Evolutionary conservation across 2,113 vertebrate genomes (phyloP), one percentile per base, ranked within the genome.

Genomic region (Psettodes erumei): DNA sequence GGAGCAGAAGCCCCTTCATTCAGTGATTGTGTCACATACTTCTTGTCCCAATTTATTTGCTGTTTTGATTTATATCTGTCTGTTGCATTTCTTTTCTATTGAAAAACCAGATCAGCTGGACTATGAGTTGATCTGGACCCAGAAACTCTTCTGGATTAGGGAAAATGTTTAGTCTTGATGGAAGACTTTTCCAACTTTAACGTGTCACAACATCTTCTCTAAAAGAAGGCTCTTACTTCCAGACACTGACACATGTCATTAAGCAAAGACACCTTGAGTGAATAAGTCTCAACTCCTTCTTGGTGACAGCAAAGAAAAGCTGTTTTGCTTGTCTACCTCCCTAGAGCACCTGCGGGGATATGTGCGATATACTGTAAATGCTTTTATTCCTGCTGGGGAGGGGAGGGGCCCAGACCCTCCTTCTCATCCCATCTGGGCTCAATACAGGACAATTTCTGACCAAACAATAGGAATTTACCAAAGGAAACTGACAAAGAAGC

Each of bases 391-490:
- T 51, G 51, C 38, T 62, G 53, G 42, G 47, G 8, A 35, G 21
- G 11, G 47, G 38, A 61, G 19, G 30, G 71, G 48, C 27, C 58
- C 25, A 75, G 48, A 33, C 4, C 33, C 60, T 55, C 80, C 64
- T 35, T 32, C 64, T 64, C n/a, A 72, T 37, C 68, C 37, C 66
- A 68, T 75, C 28, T 74, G 77, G 42, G 43, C 64, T 56, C 50
- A 58, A 71, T 72, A 71, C 45, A 47, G 35, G 23, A 62, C 48
- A 65, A n/a, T 56, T 19, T 70, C 70, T 61, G 21, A 71, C 28
- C 45, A 70, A 84, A 77, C 67, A 70, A 74, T 48, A 23, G 51
- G 32, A 28, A 30, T 68, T 80, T 70, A 75, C 51, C 76, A 48
- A 69, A 6, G 54, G 42, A 45, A 71, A 15, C n/a, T n/a, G n/a